Conservation (phyloP, 2,113 vertebrate species). For the Lagopus leucura region DNA sequence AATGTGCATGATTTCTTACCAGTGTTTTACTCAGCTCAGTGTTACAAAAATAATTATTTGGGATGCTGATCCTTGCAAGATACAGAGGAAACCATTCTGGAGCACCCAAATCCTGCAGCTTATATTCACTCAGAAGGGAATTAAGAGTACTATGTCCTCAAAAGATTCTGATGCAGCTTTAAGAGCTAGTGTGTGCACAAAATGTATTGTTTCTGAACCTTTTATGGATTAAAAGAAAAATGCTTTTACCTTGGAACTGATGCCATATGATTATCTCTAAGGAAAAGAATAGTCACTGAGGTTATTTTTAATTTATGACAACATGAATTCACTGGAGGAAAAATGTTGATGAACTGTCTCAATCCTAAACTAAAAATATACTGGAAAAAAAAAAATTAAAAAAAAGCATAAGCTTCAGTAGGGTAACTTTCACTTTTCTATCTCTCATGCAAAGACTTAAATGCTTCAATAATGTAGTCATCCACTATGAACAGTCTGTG, state of each 20-base stretch:
- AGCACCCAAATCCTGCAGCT: neutral
- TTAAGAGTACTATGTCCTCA: neutral
- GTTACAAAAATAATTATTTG: neutral
- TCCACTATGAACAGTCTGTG: neutral
- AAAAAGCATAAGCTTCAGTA: neutral
- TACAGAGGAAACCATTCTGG: neutral
- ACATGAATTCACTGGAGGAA: neutral
- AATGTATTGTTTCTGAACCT: constrained; percentile 18
- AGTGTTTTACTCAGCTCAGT: neutral
- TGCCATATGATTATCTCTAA: neutral
- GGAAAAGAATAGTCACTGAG: neutral
- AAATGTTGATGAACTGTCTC: constrained; percentile 2
- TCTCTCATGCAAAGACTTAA: neutral
- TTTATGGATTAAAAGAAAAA: constrained; percentile 21
- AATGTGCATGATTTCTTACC: constrained; percentile 13
- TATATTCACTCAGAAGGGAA: neutral
- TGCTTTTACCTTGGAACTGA: neutral
- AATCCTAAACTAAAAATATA: constrained; percentile 12
- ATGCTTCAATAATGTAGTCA: neutral
- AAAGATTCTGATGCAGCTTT: neutral
- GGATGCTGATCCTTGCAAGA: neutral
- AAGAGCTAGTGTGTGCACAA: neutral
- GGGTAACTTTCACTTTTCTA: neutral
- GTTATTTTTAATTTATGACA: constrained; percentile 27
- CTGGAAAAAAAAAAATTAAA: neutral